A percentile compares a stretch with the other conserved stretches of the same genome.
Evolutionary conservation across 2,888 invertebrate species (phyloP).

Genomic region (Meiosimyza decipiens): DNA sequence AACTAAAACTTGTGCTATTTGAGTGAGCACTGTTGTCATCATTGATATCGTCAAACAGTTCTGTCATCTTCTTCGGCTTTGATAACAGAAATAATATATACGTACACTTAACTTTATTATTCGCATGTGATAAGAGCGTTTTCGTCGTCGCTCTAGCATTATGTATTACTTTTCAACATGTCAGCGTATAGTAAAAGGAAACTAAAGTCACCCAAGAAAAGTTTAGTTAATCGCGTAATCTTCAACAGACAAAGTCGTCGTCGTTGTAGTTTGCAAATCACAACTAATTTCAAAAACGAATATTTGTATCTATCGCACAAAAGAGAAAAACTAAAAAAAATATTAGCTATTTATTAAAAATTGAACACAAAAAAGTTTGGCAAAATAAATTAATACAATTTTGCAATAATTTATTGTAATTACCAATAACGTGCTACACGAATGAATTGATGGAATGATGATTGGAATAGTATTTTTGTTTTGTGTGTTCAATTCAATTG

Average conservation of each 20-base stretch:
- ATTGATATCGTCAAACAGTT: too few species aligned
- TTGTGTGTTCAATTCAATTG: too few species aligned
- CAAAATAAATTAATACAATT: background rate
- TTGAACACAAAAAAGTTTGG: too few species aligned
- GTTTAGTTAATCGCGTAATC: conserved; percentile 37
- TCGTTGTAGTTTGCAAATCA: background rate
- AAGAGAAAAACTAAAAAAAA: too few species aligned
- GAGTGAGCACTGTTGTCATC: too few species aligned
- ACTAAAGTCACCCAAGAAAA: background rate
- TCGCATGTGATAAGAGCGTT: conserved; percentile 44
- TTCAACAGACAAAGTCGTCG: conserved; percentile 16
- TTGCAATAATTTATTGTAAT: conserved; percentile 27
- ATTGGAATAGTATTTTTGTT: too few species aligned
- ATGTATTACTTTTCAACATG: conserved; percentile 13
- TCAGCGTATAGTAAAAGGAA: conserved; percentile 8
- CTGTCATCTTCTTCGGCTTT: too few species aligned
- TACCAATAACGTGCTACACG: conserved; percentile 28
- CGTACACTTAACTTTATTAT: background rate
- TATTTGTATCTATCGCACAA: too few species aligned
- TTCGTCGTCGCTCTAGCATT: conserved; percentile 28
- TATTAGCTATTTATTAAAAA: too few species aligned
- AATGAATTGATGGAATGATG: too few species aligned
- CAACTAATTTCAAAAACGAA: too few species aligned
- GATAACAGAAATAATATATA: background rate
- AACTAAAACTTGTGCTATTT: too few species aligned